A percentile compares a stretch with the other conserved stretches of the same genome.
These are phyloP conservation scores for Orchestes rusci DNA, from an alignment of 2,888 invertebrate species.

Conservation along the genomic window DNA sequence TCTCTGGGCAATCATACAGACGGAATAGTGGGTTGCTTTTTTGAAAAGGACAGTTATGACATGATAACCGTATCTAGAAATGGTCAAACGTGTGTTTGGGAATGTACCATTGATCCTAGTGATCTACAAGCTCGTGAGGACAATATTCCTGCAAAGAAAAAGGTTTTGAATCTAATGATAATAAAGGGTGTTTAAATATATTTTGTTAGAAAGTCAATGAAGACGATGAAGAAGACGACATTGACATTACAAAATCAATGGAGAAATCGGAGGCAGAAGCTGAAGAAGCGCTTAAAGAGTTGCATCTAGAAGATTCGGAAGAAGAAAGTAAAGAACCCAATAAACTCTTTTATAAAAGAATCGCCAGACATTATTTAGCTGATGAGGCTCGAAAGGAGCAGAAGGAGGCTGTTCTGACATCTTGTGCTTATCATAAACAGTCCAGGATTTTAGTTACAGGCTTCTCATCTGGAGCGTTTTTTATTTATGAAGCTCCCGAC, in stretches of 20 bases:
- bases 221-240: slow-evolving; percentile 63
- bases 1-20: slow-evolving; percentile 81
- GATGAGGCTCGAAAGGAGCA: slow-evolving; percentile 60
- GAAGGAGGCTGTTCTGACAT: slow-evolving; percentile 60
- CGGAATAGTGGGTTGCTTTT: slow-evolving; percentile 77
- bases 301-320: slow-evolving; percentile 44
- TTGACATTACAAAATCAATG: slow-evolving; percentile 52
- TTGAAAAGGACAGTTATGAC: slow-evolving; percentile 79
- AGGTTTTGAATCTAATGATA: slow-evolving; percentile 25
- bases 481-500: slow-evolving; percentile 90
- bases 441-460: slow-evolving; percentile 78
- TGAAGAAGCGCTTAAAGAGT: slow-evolving; percentile 40
- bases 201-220: slow-evolving; percentile 30
- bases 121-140: slow-evolving; percentile 51
- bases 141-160: slow-evolving; percentile 48
- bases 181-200: not conserved
- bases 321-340: slow-evolving; percentile 39
- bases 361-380: slow-evolving; percentile 66
- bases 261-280: slow-evolving; percentile 48
- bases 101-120: slow-evolving; percentile 66
- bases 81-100: slow-evolving; percentile 82
- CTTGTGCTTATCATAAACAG: slow-evolving; percentile 75
- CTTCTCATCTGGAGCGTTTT: slow-evolving; percentile 86
- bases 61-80: slow-evolving; percentile 76
- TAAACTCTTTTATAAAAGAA: slow-evolving; percentile 59